Base-by-base conservation (phyloP, 2,797 vertebrate genomes). In the Anguilla anguilla region DNA sequence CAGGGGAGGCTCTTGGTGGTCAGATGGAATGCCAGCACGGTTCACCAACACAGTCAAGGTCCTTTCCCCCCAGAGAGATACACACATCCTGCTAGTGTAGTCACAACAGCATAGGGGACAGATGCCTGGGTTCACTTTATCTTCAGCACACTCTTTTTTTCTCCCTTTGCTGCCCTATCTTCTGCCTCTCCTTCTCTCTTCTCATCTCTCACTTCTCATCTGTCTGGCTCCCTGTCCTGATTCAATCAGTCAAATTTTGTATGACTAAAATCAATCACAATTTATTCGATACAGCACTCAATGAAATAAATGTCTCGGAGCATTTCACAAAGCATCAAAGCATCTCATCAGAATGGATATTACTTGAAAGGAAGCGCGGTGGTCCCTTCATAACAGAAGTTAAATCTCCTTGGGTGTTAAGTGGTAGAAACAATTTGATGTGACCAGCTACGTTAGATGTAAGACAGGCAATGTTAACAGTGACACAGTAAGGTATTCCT, bases 31-130 rank as follows among this genome's bases (percentile, higher is more conserved):
- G 46, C 9, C 46, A n/a, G 10, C 43, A 82, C 74, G 43, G 9
- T 79, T 79, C 7, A 79, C 39, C 39, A 51, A n/a, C 79, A 82
- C 25, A 51, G 46, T 82, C 79, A 82, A 82, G 79, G 79, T 22
- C 79, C 46, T 19, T 5, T 15, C 10, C 53, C 81, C 15, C 55
- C 59, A 61, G 15, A 86, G 19, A 59, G 28, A 86, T 10, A 13
- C 35, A 2, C n/a, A 83, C 5, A 82, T 57, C 51, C 51, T 35
- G 53, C 83, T 57, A 22, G 35, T 46, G 74, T 43, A 79, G 74
- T 22, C 74, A 79, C 39, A 79, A 79, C 74, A 46, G 7, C 31
- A 39, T 6, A n/a, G 64, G 5, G 39, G 74, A 9, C 74, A 79
- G 17, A 3, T 85, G 3, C 72, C 35, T n/a, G 17, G 25, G 39